Evolutionary conservation across 2,888 invertebrate genomes (phyloP), one percentile per base, ranked within the genome.

Genomic region (Therioaphis trifolii): DNA sequence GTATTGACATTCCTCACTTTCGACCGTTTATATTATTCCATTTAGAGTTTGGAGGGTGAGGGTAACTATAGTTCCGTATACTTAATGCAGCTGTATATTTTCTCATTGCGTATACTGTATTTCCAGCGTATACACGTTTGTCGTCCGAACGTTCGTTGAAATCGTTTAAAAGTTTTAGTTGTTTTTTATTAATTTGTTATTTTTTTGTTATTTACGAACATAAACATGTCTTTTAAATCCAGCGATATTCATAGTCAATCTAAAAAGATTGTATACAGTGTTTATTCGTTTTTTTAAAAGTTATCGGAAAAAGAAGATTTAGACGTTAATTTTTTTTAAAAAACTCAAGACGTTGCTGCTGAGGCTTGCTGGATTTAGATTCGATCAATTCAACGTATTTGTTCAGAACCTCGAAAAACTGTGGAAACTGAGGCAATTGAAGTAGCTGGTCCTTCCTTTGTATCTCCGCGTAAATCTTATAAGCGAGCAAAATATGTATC

Each of bases 251-350:
- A 66, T 35, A 66, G 63, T 35, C 35, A 66, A 35, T n/a, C 7
- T 35, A 66, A 66, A 66, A 66, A n/a, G 35, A 66, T 66, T 35
- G 35, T 66, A 66, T 35, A 63, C 35, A 63, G 35, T 63, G 29
- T 63, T 35, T 63, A 63, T 63, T 63, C 29, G 63, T 63, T 63
- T 63, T 35, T 63, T 35, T 35, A 63, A 63, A 63, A 63, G 63
- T 63, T 63, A 35, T 63, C 29, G 63, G 35, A 63, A 63, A 63
- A 63, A 35, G 7, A n/a, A 35, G 29, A 63, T 63, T 63, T 63
- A 63, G 35, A 63, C 63, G 63, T 12, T 58, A 58, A 1, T 58
- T 24, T 14, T 14, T 35, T 18, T 18, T 35, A 63, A 63, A 63
- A 63, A 63, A 63, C 61, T 61, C 61, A 35, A 35, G 63, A 35